phyloP scores from a whole-genome alignment of 2,113 vertebrate species.

The Formicarius rufipectus region DNA sequence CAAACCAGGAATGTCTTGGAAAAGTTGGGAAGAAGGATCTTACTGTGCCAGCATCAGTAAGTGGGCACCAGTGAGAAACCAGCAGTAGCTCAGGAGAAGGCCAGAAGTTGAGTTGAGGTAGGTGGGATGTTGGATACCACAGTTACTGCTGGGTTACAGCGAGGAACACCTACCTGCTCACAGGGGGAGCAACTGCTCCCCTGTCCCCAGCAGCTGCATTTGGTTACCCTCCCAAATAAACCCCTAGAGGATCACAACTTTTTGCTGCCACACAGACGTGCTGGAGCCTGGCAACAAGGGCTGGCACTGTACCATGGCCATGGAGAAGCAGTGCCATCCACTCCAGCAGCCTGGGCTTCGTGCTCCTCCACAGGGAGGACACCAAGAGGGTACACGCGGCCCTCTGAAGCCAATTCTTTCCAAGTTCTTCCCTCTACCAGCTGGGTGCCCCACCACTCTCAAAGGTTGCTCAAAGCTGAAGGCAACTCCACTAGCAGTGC shows the following conservation, averaged over 20 bases:
- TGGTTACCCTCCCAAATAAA: not conserved
- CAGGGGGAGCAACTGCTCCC: not conserved
- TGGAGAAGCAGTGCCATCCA: not conserved
- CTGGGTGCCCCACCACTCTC: not conserved
- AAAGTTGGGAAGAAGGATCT: not conserved
- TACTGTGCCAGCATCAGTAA: not conserved
- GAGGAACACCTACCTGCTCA: not conserved
- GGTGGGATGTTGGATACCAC: fast-evolving
- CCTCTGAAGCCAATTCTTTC: not conserved
- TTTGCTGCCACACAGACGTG: fast-evolving
- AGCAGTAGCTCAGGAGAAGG: not conserved
- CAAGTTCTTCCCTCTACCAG: not conserved
- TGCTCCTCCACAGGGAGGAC: not conserved
- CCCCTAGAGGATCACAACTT: not conserved
- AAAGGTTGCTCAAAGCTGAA: not conserved
- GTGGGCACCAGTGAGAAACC: not conserved
- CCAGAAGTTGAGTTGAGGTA: not conserved
- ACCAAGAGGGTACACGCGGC: fast-evolving
- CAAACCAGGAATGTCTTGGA: not conserved
- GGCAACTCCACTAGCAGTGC: not conserved
- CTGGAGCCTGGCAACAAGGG: not conserved
- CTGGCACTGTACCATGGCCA: fast-evolving
- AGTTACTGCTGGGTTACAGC: not conserved
- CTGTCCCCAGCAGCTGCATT: not conserved
- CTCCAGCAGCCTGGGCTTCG: not conserved